Evolutionary conservation across 1,140 invertebrate species (phyloP).

Genomic region (Bathynomus jamesi): DNA sequence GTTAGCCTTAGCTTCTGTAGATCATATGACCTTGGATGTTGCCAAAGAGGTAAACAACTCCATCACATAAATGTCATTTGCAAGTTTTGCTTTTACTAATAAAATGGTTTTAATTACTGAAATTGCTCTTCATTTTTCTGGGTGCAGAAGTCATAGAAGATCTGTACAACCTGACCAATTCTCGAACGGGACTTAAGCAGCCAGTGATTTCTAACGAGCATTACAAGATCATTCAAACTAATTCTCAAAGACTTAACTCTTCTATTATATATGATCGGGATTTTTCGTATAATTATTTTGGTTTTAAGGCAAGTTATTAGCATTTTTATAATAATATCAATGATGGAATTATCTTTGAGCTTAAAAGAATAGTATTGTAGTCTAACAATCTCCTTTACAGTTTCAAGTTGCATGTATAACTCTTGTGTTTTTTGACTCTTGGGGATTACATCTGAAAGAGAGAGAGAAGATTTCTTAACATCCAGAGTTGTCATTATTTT

Average conservation of each 20-base stretch:
- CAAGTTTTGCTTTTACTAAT: not conserved
- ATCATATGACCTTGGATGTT: too few species aligned
- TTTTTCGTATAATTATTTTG: conserved; percentile 97
- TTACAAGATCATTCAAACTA: conserved; percentile 71
- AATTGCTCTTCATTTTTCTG: conserved; percentile 15
- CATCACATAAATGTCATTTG: too few species aligned
- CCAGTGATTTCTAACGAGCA: conserved; percentile 82
- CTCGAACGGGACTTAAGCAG: conserved; percentile 56
- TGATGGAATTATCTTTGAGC: not conserved
- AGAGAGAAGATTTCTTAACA: too few species aligned
- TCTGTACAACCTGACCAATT: conserved; percentile 68
- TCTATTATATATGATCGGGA: conserved; percentile 96
- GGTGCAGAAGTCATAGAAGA: conserved; percentile 84
- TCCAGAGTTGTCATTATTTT: too few species aligned
- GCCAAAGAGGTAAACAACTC: too few species aligned
- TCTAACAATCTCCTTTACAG: too few species aligned
- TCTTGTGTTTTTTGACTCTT: not conserved
- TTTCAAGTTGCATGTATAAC: too few species aligned
- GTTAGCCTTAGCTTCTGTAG: too few species aligned
- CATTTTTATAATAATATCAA: not conserved
- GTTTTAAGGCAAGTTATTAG: conserved; percentile 66
- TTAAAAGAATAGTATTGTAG: not conserved
- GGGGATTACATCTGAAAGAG: not conserved
- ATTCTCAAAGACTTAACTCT: conserved; percentile 86
- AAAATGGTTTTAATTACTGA: conserved; percentile 8